These are phyloP conservation scores for Taenioides sp. DNA, from an alignment of 2,797 vertebrate genomes.

Conservation along the genomic window DNA sequence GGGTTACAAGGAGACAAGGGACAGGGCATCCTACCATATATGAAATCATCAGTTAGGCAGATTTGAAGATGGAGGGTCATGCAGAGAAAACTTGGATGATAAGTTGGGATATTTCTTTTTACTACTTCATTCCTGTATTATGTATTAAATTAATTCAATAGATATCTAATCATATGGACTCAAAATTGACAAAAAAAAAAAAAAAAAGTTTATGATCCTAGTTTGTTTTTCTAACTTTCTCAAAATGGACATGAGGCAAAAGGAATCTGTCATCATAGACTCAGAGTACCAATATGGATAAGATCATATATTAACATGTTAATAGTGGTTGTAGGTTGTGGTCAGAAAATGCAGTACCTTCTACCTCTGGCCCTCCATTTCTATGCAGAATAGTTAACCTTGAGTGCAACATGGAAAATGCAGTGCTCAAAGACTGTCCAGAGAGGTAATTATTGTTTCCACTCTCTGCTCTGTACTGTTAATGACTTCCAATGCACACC, in stretches of 20 bases:
- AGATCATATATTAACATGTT: constrained; percentile 56
- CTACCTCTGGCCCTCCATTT: constrained; percentile 53
- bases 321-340: constrained; percentile 49
- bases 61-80: constrained; percentile 31
- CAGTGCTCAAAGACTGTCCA: constrained; percentile 23
- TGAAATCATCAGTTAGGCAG: constrained; percentile 34
- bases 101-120: background rate
- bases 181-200: background rate
- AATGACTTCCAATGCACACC: constrained; percentile 42
- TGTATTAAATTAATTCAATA: too few species aligned
- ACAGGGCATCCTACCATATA: constrained; percentile 47
- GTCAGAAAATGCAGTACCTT: constrained; percentile 47
- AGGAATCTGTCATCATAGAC: background rate
- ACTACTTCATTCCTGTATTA: too few species aligned
- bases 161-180: too few species aligned
- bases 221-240: background rate
- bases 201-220: too few species aligned
- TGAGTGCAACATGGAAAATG: constrained; percentile 54
- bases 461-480: constrained; percentile 46
- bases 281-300: constrained; percentile 32
- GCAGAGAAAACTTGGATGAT: background rate
- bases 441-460: constrained; percentile 59
- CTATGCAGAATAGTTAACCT: constrained; percentile 62
- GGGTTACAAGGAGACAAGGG: constrained; percentile 62
- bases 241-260: constrained; percentile 7